A percentile compares a stretch with the other conserved stretches of the same genome.
phyloP scores from a whole-genome alignment of 2,888 invertebrate genomes.

The Cerceris rybyensis region DNA sequence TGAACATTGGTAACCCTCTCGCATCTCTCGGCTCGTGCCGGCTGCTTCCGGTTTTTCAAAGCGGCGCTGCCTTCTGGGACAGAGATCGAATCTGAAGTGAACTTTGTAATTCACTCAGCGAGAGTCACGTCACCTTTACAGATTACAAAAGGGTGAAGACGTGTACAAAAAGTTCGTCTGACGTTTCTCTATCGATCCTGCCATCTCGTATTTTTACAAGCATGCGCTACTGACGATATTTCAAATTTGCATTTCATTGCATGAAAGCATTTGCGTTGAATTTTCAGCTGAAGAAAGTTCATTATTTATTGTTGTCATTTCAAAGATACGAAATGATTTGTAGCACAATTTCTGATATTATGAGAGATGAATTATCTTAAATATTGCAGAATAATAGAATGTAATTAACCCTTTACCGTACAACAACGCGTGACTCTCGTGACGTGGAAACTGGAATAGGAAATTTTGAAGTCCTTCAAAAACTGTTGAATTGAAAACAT shows the following conservation, averaged over 20 bases:
- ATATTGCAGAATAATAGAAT: too few relatives aligned
- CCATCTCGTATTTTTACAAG: slow-evolving; percentile 16
- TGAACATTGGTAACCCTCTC: slow-evolving; percentile 64
- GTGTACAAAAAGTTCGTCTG: slow-evolving; percentile 17
- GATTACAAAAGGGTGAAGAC: slow-evolving; percentile 34
- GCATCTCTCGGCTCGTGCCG: slow-evolving; percentile 74
- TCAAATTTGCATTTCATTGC: not conserved
- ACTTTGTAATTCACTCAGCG: slow-evolving; percentile 65
- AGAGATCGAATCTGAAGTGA: slow-evolving; percentile 59
- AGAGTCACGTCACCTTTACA: slow-evolving; percentile 53
- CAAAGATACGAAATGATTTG: too few relatives aligned
- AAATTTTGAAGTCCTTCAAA: too few relatives aligned
- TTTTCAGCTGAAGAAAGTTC: too few relatives aligned
- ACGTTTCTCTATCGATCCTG: slow-evolving; percentile 24
- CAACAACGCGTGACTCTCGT: too few relatives aligned
- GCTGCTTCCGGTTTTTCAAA: slow-evolving; percentile 76
- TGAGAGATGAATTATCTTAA: too few relatives aligned
- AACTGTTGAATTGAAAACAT: too few relatives aligned
- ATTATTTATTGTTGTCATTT: too few relatives aligned
- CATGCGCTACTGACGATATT: not conserved
- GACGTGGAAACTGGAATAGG: too few relatives aligned
- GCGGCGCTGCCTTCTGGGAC: slow-evolving; percentile 57
- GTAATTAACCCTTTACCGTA: too few relatives aligned
- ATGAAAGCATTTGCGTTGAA: too few relatives aligned
- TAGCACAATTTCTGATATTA: too few relatives aligned